phyloP scores from a whole-genome alignment of 2,888 invertebrate genomes.

The Apoderus coryli region DNA sequence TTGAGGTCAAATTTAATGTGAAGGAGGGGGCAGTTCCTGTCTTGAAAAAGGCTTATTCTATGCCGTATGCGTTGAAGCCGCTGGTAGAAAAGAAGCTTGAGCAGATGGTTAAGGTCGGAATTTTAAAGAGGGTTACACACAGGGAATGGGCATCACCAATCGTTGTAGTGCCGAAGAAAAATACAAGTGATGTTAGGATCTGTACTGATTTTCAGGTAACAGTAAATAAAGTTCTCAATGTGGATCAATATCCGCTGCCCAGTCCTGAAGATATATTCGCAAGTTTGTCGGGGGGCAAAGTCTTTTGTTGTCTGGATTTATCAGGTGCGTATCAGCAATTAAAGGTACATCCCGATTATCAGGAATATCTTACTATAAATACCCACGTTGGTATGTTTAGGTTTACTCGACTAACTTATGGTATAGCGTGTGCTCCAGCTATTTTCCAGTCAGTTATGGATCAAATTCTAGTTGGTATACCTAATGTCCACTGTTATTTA shows the following conservation, averaged over 20 bases:
- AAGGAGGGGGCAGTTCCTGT: slow-evolving; percentile 1
- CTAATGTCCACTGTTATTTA: slow-evolving; percentile 16
- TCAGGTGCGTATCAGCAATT: slow-evolving; percentile 22
- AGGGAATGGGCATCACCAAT: slow-evolving; percentile 4
- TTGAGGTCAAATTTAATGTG: slow-evolving; percentile 6
- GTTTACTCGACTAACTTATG: slow-evolving; percentile 20
- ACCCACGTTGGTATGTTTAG: slow-evolving; percentile 21
- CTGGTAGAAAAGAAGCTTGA: slow-evolving; percentile 2
- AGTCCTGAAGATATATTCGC: slow-evolving; percentile 20
- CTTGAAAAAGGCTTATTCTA: slow-evolving; percentile 1
- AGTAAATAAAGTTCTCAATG: slow-evolving; percentile 7
- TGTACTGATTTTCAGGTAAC: slow-evolving; percentile 11
- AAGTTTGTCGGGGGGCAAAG: slow-evolving; percentile 10
- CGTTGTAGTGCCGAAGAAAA: slow-evolving; percentile 2
- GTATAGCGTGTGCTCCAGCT: slow-evolving; percentile 19
- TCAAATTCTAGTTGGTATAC: slow-evolving; percentile 12
- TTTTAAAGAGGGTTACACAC: neutral
- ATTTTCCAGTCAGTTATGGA: slow-evolving; percentile 19
- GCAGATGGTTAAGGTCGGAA: slow-evolving; percentile 5
- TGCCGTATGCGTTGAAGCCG: slow-evolving; percentile 2
- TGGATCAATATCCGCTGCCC: slow-evolving; percentile 9
- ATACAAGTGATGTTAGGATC: slow-evolving; percentile 10
- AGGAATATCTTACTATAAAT: slow-evolving; percentile 20
- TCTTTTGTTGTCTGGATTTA: slow-evolving; percentile 20
- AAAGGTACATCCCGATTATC: slow-evolving; percentile 16